Conservation (phyloP, 2,797 vertebrate genomes). For the Lithobates sylvaticus region DNA sequence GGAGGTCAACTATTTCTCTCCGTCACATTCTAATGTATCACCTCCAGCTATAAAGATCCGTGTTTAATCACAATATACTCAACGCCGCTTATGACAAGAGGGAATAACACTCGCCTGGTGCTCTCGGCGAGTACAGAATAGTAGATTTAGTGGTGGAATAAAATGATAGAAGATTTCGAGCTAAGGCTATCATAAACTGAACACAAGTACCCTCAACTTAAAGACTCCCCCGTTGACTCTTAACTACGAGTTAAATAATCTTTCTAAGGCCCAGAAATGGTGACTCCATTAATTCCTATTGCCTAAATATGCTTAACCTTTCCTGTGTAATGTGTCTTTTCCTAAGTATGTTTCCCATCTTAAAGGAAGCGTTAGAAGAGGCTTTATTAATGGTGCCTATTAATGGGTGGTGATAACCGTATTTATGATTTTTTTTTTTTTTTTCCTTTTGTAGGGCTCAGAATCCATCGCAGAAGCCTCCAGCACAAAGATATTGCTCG, state of each 20-base stretch:
- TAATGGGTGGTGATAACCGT: constrained; percentile 33
- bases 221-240: constrained; percentile 75
- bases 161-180: constrained; percentile 74
- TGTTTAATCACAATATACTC: constrained; percentile 56
- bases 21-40: constrained; percentile 58
- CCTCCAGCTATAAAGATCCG: constrained; percentile 57
- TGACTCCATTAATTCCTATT: constrained; percentile 74
- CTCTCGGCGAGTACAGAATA: constrained; percentile 60
- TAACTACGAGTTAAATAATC: constrained; percentile 76
- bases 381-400: constrained; percentile 52
- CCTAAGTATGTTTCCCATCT: constrained; percentile 64
- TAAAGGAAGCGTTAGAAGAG: constrained; percentile 48
- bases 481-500: constrained; percentile 40
- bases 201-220: constrained; percentile 74
- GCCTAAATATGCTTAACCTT: constrained; percentile 74
- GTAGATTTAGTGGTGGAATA: constrained; percentile 77
- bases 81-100: constrained; percentile 46
- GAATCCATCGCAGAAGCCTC: constrained; percentile 21
- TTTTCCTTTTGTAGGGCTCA: background rate
- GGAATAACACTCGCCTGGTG: constrained; percentile 60
- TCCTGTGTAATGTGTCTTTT: constrained; percentile 60
- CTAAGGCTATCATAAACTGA: constrained; percentile 74
- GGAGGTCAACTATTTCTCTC: constrained; percentile 55
- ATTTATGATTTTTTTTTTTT: constrained; percentile 54
- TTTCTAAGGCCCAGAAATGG: constrained; percentile 74